A percentile compares a stretch with the other conserved stretches of the same genome.
Evolutionary conservation across 2,797 vertebrate species (phyloP).

Genomic region (Rhynchonycteris naso): DNA sequence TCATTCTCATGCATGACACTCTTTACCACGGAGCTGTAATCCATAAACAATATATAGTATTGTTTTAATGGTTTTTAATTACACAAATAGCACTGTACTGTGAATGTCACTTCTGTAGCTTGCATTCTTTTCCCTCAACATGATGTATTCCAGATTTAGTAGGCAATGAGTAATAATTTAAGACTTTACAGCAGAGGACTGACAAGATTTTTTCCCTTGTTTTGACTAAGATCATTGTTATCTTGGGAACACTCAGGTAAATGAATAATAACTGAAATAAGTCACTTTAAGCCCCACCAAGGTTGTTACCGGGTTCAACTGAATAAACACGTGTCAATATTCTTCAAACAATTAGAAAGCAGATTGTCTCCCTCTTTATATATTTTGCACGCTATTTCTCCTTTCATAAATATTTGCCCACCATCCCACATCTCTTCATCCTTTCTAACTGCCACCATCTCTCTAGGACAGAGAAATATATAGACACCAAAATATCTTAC

Average conservation of each 20-base stretch:
- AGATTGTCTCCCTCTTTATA: background rate
- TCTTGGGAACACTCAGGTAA: background rate
- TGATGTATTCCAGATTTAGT: slow-evolving; percentile 35
- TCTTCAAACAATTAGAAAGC: background rate
- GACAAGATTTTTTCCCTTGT: background rate
- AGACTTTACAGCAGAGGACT: background rate
- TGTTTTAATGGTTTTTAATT: background rate
- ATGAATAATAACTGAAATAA: background rate
- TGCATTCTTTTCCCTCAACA: background rate
- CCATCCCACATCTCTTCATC: background rate
- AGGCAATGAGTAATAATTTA: background rate
- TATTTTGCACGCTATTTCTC: background rate
- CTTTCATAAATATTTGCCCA: background rate
- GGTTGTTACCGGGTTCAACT: background rate
- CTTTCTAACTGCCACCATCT: background rate
- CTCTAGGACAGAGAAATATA: background rate
- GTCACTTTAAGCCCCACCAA: background rate
- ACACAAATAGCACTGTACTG: background rate
- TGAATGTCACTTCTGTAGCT: background rate
- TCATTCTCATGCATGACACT: background rate
- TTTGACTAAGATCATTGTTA: background rate
- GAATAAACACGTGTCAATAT: background rate
- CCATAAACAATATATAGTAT: background rate
- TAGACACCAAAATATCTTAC: background rate
- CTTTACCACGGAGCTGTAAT: background rate